Conservation (phyloP, 2,113 vertebrate species). For the Chrysemys picta region DNA sequence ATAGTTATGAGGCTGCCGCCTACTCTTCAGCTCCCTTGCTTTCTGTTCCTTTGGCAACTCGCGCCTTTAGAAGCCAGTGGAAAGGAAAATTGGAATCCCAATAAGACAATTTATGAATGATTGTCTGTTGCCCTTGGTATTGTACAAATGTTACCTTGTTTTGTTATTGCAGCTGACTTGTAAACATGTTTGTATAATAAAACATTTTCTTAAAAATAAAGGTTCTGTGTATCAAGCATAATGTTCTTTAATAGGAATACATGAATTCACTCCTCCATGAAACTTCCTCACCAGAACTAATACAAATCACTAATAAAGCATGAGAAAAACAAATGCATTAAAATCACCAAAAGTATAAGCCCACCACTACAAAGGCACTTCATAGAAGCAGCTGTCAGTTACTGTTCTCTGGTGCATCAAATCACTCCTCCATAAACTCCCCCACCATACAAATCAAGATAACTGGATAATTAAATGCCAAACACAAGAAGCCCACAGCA, state of each 20-base stretch:
- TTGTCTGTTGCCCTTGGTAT: background rate
- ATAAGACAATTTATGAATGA: background rate
- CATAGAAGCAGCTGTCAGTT: background rate
- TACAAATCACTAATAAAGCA: background rate
- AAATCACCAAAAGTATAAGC: background rate
- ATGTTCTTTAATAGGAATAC: background rate
- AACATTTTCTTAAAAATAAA: background rate
- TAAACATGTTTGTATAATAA: background rate
- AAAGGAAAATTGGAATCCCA: background rate
- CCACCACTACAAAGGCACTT: background rate
- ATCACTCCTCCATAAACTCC: background rate
- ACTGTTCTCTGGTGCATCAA: background rate
- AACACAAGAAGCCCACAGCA: background rate
- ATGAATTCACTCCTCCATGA: background rate
- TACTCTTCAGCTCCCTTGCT: background rate
- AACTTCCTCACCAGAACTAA: background rate
- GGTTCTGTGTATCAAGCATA: background rate
- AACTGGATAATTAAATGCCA: background rate
- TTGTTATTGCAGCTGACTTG: background rate
- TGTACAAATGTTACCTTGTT: background rate
- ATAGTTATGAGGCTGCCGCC: background rate
- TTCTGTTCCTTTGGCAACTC: background rate
- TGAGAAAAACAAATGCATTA: background rate
- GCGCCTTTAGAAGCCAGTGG: background rate
- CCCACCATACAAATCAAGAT: background rate